Percentiles rank a stretch among this genome's conserved stretches.
Evolutionary conservation across 2,113 vertebrate species (phyloP).

Genomic region (Otis tarda): DNA sequence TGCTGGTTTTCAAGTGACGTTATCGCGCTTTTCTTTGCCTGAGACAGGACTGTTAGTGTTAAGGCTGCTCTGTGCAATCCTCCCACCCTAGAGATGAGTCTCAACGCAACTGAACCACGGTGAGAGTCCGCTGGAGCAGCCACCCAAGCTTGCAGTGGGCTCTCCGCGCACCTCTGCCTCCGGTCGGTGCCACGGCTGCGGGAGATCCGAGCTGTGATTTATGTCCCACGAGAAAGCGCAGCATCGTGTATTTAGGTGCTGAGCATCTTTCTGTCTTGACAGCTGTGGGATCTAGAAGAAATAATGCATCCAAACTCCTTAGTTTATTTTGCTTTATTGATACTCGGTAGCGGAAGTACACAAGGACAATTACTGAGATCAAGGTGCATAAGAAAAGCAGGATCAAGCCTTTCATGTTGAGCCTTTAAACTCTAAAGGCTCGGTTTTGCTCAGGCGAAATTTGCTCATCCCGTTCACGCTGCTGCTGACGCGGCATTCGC

Average conservation of each 20-base stretch:
- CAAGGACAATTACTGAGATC: no score
- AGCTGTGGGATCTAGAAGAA: background rate
- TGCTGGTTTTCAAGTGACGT: background rate
- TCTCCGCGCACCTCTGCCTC: background rate
- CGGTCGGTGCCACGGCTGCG: accelerated
- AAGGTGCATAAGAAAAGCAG: background rate
- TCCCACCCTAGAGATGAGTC: background rate
- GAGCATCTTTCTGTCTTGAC: accelerated
- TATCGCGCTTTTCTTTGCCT: background rate
- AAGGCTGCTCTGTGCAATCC: background rate
- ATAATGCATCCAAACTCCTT: background rate
- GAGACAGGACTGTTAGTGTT: accelerated
- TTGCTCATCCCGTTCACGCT: accelerated
- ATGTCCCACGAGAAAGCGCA: background rate
- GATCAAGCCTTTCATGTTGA: background rate
- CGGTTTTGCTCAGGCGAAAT: accelerated
- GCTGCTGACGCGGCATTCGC: background rate
- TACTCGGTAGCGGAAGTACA: background rate
- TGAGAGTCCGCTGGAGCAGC: background rate
- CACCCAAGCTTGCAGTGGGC: background rate
- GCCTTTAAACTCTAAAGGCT: background rate
- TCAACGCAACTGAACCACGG: background rate
- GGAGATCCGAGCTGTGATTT: background rate
- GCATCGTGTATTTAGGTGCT: background rate
- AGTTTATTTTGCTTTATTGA: background rate